A percentile compares a stretch with the other conserved stretches of the same genome.
Evolutionary conservation across 2,797 vertebrate genomes (phyloP).

Genomic region (Lacerta viridis): DNA sequence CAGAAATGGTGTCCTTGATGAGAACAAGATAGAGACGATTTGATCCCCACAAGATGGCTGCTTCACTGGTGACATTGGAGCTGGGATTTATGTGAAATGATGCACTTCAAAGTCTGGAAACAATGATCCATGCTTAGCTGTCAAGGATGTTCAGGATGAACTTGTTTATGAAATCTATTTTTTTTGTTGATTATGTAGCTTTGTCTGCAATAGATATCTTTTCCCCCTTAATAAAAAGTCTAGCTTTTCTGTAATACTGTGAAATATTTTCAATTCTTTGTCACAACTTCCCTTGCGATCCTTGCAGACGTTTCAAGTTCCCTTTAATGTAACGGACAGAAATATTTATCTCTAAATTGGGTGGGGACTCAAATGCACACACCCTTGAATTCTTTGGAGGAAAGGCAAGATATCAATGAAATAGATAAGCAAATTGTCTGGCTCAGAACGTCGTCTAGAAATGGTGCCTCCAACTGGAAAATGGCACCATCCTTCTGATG

Average conservation of each 20-base stretch:
- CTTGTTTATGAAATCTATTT: not conserved
- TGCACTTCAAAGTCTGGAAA: not conserved
- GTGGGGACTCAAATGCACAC: not conserved
- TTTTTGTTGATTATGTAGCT: not conserved
- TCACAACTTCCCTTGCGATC: not conserved
- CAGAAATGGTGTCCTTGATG: not conserved
- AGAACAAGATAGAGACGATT: not conserved
- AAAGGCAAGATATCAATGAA: no score
- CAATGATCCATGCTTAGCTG: not conserved
- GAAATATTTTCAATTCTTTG: not conserved
- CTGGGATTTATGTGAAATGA: not conserved
- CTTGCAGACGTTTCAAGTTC: not conserved
- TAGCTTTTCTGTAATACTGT: not conserved
- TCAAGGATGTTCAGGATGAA: not conserved
- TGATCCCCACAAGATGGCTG: not conserved
- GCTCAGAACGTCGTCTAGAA: not conserved
- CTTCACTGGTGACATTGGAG: not conserved
- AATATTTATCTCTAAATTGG: not conserved
- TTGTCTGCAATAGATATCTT: not conserved
- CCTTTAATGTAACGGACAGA: not conserved
- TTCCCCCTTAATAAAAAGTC: not conserved
- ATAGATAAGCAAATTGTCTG: not conserved
- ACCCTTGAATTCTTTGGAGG: no score
- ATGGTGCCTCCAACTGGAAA: not conserved
- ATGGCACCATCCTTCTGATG: fast-evolving